Base-by-base conservation (phyloP, 2,797 vertebrate genomes). In the Catostomus latipinnis region DNA sequence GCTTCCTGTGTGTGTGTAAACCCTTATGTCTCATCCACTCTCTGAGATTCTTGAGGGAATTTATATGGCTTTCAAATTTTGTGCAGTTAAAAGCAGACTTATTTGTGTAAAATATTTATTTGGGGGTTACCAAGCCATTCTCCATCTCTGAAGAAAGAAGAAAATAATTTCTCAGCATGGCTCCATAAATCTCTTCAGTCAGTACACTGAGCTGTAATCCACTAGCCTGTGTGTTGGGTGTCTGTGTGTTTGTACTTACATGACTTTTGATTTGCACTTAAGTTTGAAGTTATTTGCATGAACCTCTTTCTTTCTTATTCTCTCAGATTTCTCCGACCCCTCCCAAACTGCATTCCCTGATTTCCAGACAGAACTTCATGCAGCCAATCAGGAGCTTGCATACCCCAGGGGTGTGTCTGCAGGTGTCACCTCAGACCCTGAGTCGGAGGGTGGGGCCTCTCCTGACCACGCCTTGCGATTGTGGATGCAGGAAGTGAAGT, bases 401-500 rank as follows among this genome's bases (percentile, higher is more conserved):
- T 88, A 80, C 90, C 95, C 79, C 85, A 93, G 93, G 8, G 93
- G 94, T 22, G 96, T 97, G 91, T 96, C 97, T 0, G 90, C 96
- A 8, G 96, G 96, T 45, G 93, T 96, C 86, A 94, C 95, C 50
- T 98, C 97, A 0, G 98, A 99, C n/a, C 93, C 94, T 0, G 97
- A 99, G 88, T 96, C 96, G 0, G 98, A 98, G 88, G 97, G 96
- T 0, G 96, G 92, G 0, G 93, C 96, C 0, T 98, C 97, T 3
- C 96, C 96, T 0, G 96, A 96, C 69, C 96, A 95, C 3, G 96
- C 96, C 69, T 91, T 99, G 87, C 94, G 93, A 81, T 96, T 99
- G 94, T 99, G 97, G 98, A 96, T 98, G 95, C 94, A 95, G 12
- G 97, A 96, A 46, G 94, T 98, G 89, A 98, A 98, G 88, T 99